Evolutionary conservation across 2,113 vertebrate genomes (phyloP), one percentile per base, ranked within the genome.

Genomic region (Saguinus midas): DNA sequence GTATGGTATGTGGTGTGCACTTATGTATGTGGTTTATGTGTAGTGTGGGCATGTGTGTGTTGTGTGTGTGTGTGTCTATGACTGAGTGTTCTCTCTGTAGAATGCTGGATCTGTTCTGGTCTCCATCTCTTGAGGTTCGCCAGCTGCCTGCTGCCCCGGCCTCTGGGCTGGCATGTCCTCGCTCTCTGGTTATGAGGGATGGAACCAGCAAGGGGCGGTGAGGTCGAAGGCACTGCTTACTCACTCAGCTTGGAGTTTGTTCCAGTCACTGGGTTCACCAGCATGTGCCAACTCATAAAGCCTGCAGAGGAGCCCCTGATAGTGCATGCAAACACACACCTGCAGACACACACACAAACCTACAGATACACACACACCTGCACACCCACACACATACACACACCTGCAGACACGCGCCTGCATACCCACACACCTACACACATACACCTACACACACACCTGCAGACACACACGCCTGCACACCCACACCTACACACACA

Each of bases 241-340:
- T 90, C 88, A 20, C 18, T 50, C 45, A 70, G 45, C 25, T 6
- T 97, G 97, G 97, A 97, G 82, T 97, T 96, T 96, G 96, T 61
- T 82, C 97, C 78, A 55, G 95, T 97, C 96, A 91, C 84, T 29
- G 78, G 48, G 96, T 96, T 95, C 96, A 83, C 2, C 8, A 29
- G 61, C 82, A 10, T 45, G 52, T 55, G 92, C 91, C 72, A 86
- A 32, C 81, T 94, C 96, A 70, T n/a, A 90, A 82, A 96, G 80
- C 57, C 45, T 32, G 23, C 17, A 13, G n/a, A 37, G 43, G 37
- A 91, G 50, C 12, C 0, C 21, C 27, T 3, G 55, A 25, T 14
- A n/a, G 91, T 64, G 61, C 73, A 52, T 35, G 79, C 79, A 5
- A 73, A 5, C 35, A 23, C 52, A 52, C 52, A 52, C 52, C 48